A percentile compares a stretch with the other conserved stretches of the same genome.
Conservation (phyloP, 37 sponge, comb jelly and placozoan species). For the Cliona cf. orientalis region DNA sequence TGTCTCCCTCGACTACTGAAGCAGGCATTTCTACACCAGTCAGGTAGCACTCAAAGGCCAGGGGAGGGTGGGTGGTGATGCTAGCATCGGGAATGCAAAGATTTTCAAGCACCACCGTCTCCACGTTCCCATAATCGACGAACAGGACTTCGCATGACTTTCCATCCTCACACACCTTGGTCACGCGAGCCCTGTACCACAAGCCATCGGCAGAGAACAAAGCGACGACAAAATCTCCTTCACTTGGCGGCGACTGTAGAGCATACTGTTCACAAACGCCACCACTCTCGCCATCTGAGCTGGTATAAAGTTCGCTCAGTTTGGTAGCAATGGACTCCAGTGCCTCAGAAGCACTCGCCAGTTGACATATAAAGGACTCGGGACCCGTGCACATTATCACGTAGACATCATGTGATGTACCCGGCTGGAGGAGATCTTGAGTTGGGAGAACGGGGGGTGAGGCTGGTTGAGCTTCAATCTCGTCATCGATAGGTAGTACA, state of each 20-base stretch:
- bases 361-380: conserved; percentile 42
- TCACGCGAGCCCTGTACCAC: conserved; percentile 78
- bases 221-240: conserved; percentile 76
- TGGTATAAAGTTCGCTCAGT: neutral
- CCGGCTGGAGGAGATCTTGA: too few species aligned
- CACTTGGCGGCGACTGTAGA: neutral
- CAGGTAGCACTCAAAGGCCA: conserved; percentile 62
- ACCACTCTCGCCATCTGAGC: neutral
- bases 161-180: conserved; percentile 9
- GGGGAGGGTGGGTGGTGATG: conserved; percentile 30
- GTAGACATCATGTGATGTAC: conserved; percentile 19
- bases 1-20: conserved; percentile 7
- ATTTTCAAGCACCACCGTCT: conserved; percentile 19
- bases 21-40: conserved; percentile 34
- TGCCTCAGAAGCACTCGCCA: neutral
- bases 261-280: too few species aligned
- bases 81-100: conserved; percentile 13
- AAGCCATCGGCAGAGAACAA: conserved; percentile 43
- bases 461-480: neutral
- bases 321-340: conserved; percentile 18
- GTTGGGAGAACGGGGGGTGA: too few species aligned
- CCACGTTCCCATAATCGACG: conserved; percentile 79
- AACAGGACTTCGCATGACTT: conserved; percentile 41
- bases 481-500: too few species aligned
- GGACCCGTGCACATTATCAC: conserved; percentile 18